phyloP scores from a whole-genome alignment of 2,113 vertebrate genomes.

The Dunckerocampus dactyliophorus region DNA sequence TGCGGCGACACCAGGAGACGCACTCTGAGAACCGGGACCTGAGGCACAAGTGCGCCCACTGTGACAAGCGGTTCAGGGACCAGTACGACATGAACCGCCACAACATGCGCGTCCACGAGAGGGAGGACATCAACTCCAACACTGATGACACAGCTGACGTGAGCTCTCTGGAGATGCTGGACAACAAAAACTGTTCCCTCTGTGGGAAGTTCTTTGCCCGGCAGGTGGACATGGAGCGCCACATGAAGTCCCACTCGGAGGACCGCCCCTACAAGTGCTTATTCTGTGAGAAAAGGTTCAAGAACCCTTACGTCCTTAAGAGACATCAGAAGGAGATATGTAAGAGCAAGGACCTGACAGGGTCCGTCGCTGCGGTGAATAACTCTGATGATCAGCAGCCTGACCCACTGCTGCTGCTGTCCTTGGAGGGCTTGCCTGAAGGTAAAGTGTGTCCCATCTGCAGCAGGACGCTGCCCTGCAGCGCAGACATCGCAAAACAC shows the following conservation, averaged over 20 bases:
- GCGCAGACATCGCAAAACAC: conserved; percentile 62
- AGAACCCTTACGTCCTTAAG: conserved; percentile 62
- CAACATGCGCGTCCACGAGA: conserved; percentile 62
- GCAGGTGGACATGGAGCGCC: conserved; percentile 60
- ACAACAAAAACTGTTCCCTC: conserved; percentile 55
- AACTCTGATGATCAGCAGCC: conserved; percentile 13
- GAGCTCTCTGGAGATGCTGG: conserved; percentile 8
- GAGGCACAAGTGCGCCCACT: conserved; percentile 59
- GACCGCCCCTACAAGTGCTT: conserved; percentile 60
- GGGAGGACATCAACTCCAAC: conserved; percentile 22
- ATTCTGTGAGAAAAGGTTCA: conserved; percentile 66
- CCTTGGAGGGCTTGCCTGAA: conserved; percentile 9
- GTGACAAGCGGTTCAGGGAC: conserved; percentile 67
- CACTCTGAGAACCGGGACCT: conserved; percentile 59
- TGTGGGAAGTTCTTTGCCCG: conserved; percentile 67
- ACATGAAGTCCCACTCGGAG: conserved; percentile 69
- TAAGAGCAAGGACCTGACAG: conserved; percentile 54
- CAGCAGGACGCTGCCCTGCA: conserved; percentile 55
- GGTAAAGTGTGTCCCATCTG: conserved; percentile 66
- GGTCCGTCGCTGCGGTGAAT: conserved; percentile 1
- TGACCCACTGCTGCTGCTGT: not conserved
- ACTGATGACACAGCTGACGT: conserved; percentile 29
- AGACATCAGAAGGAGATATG: conserved; percentile 66
- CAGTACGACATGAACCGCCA: conserved; percentile 69
- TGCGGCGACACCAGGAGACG: conserved; percentile 65